These are phyloP conservation scores for Ciconia stormi DNA, from an alignment of 2,113 vertebrate genomes.

Conservation along the genomic window DNA sequence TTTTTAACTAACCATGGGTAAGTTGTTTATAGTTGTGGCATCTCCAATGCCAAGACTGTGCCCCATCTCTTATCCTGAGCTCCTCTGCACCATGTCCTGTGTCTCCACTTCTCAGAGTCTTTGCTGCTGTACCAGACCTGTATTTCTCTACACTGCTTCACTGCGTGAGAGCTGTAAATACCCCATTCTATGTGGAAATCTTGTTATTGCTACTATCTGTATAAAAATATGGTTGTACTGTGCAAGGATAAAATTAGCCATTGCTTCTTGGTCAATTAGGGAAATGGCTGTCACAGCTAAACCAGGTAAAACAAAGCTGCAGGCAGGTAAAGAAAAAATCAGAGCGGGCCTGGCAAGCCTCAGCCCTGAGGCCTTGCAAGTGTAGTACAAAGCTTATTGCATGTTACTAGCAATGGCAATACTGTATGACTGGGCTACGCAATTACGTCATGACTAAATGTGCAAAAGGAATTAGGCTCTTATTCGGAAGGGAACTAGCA, in stretches of 20 bases:
- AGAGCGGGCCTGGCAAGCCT: not conserved
- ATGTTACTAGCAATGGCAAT: not conserved
- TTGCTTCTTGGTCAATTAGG: not conserved
- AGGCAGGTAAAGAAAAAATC: not conserved
- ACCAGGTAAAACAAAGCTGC: not conserved
- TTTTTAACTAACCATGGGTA: not conserved
- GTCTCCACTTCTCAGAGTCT: not conserved
- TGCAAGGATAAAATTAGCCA: not conserved
- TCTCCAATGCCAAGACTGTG: not conserved
- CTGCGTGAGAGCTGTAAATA: fast-evolving
- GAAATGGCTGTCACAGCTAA: not conserved
- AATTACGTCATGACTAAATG: not conserved
- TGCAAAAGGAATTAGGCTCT: not conserved
- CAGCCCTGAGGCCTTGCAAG: not conserved
- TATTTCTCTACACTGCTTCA: not conserved
- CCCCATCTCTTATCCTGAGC: not conserved
- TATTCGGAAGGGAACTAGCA: not conserved
- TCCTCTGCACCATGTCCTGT: not conserved
- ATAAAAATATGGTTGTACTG: not conserved
- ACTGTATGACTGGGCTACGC: not conserved
- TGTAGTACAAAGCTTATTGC: not conserved
- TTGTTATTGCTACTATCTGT: not conserved
- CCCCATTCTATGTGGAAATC: fast-evolving
- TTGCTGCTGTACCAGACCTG: not conserved
- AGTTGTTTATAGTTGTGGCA: not conserved